These are phyloP conservation scores for Peromyscus attwateri DNA, from an alignment of 2,797 vertebrate species.

Conservation along the genomic window DNA sequence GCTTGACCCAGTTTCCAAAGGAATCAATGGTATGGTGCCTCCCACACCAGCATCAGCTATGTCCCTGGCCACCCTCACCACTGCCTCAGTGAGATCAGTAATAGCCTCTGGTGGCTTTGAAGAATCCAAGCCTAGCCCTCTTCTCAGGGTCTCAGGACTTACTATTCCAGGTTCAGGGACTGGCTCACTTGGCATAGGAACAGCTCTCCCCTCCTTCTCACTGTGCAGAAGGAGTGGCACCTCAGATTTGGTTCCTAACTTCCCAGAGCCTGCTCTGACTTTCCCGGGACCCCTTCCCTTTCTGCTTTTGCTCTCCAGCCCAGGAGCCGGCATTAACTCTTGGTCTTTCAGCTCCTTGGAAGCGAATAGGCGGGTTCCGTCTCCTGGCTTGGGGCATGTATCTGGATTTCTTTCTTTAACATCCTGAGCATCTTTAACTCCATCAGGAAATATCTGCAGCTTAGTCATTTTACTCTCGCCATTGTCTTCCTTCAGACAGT, in stretches of 20 bases:
- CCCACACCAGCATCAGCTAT: rapidly evolving
- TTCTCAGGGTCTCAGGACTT: rapidly evolving
- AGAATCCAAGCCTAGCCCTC: rapidly evolving
- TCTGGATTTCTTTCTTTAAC: slow-evolving; percentile 37
- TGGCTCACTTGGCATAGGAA: not conserved
- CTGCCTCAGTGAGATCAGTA: rapidly evolving
- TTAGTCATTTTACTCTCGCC: not conserved
- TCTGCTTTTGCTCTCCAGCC: slow-evolving; percentile 4
- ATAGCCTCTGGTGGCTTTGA: not conserved
- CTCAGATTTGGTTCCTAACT: not conserved
- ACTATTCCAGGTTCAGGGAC: rapidly evolving
- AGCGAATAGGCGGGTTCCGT: not conserved
- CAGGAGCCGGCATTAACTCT: not conserved
- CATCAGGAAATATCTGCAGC: not conserved
- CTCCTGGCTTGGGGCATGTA: not conserved
- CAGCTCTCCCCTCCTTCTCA: rapidly evolving
- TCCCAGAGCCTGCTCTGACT: not conserved
- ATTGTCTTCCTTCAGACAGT: not conserved
- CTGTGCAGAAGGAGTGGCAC: not conserved
- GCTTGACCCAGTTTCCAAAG: not conserved
- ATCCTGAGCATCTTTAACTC: not conserved
- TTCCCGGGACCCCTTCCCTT: slow-evolving; percentile 72
- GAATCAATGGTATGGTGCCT: not conserved
- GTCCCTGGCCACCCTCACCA: rapidly evolving
- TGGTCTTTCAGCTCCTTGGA: slow-evolving; percentile 34